Base-by-base conservation (phyloP, 2,113 vertebrate species). In the Burhinus oedicnemus region DNA sequence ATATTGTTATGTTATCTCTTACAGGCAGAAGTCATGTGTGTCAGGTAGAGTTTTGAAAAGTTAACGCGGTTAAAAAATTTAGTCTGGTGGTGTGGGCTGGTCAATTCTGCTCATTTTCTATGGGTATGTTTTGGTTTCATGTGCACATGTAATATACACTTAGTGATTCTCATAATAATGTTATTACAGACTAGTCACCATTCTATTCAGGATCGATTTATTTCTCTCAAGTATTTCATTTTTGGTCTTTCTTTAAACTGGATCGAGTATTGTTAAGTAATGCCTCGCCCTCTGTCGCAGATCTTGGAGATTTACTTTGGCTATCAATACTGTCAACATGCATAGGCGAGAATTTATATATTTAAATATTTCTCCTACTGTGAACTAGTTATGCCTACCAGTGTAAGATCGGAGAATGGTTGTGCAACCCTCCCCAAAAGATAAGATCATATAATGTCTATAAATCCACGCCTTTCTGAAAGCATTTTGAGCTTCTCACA, bases 281-380 rank as follows among this genome's bases (percentile, higher is more conserved):
- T 69, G 64, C 84, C 76, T 96, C 8, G 4, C 89, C 54, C 72
- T 89, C 90, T 89, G 89, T 92, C 88, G 90, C 42, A 71, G 88
- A 81, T 54, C 54, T 7, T 17, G 29, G 89, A 92, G 84, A 91
- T 94, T 96, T 91, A 92, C 91, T 96, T 92, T 92, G 81, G 70
- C 71, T 94, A 84, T 96, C 93, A 95, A 40, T 75, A 77, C 90
- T 95, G 96, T 90, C 93, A 96, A 72, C 76, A 45, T 79, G 76
- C 87, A 85, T 76, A 83, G 89, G 84, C 42, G 42, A 61, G 38
- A 88, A 44, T 68, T 64, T 8, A 27, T 74, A 66, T 95, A 95
- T 95, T 97, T 91, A 94, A 93, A 90, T 87, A 86, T 83, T 89
- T 91, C 88, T 95, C 83, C 83, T 75, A 65, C 77, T 91, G 76